Evolutionary conservation across 2,888 invertebrate species (phyloP).

Genomic region (Drosophila atripex): DNA sequence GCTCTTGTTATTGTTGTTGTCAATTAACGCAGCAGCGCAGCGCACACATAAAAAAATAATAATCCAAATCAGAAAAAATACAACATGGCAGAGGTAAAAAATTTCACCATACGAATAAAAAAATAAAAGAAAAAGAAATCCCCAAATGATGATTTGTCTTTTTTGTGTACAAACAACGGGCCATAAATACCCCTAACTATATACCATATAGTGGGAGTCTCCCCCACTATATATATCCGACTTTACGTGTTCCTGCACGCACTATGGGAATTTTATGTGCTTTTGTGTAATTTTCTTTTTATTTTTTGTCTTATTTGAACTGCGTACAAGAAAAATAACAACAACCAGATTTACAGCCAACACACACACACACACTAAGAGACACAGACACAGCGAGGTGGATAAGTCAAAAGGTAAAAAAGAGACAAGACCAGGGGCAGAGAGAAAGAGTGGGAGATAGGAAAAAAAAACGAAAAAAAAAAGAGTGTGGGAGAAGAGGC

Average conservation of each 20-base stretch:
- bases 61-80: constrained; percentile 26
- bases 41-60: constrained; percentile 29
- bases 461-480: constrained; percentile 1
- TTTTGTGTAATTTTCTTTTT: neutral
- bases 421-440: neutral
- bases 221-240: no score
- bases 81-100: constrained; percentile 70
- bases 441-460: constrained; percentile 2
- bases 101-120: constrained; percentile 63
- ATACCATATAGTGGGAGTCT: no score
- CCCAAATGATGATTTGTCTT: neutral
- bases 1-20: constrained; percentile 39
- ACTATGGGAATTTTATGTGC: constrained; percentile 18
- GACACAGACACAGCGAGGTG: constrained; percentile 17
- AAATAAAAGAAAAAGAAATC: constrained; percentile 12
- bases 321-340: constrained; percentile 41
- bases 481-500: neutral
- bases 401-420: constrained; percentile 9
- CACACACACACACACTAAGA: constrained; percentile 22
- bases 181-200: no score
- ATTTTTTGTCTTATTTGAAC: constrained; percentile 10
- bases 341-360: constrained; percentile 41
- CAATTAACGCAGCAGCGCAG: constrained; percentile 62
- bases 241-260: neutral
- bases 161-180: no score